Conservation (phyloP, 2,888 invertebrate species). For the Atethmia centrago region DNA sequence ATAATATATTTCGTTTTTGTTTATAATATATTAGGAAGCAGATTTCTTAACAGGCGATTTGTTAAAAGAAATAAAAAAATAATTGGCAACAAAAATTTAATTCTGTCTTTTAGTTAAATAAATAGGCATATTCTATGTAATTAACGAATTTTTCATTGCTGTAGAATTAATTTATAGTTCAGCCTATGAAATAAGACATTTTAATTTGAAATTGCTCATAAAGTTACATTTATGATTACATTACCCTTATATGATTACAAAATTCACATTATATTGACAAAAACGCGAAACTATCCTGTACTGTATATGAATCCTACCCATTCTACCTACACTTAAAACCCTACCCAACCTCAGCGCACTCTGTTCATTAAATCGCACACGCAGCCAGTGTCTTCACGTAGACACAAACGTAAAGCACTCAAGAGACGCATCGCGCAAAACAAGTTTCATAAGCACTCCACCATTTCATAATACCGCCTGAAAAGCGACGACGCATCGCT, state of each 20-base stretch:
- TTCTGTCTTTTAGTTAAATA: background rate
- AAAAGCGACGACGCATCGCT: slow-evolving; percentile 44
- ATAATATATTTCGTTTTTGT: too few relatives aligned
- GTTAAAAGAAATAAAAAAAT: background rate
- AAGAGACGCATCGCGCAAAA: slow-evolving; percentile 63
- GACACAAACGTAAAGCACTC: slow-evolving; percentile 63
- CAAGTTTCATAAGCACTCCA: slow-evolving; percentile 64
- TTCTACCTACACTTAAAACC: background rate
- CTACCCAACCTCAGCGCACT: slow-evolving; percentile 25
- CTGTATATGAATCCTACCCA: background rate
- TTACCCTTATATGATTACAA: too few relatives aligned
- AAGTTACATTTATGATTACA: background rate
- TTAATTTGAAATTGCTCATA: background rate
- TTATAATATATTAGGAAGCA: too few relatives aligned
- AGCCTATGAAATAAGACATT: background rate
- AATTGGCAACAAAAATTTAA: too few relatives aligned
- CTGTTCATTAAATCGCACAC: slow-evolving; percentile 43
- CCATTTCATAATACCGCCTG: slow-evolving; percentile 61
- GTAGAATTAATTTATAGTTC: background rate
- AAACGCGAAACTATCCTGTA: background rate
- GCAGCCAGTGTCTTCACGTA: slow-evolving; percentile 45
- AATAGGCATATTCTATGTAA: background rate
- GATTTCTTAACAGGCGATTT: background rate
- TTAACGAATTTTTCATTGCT: background rate
- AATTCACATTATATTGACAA: too few relatives aligned